phyloP scores from a whole-genome alignment of 2,797 vertebrate genomes.

The Cossypha polioptera region DNA sequence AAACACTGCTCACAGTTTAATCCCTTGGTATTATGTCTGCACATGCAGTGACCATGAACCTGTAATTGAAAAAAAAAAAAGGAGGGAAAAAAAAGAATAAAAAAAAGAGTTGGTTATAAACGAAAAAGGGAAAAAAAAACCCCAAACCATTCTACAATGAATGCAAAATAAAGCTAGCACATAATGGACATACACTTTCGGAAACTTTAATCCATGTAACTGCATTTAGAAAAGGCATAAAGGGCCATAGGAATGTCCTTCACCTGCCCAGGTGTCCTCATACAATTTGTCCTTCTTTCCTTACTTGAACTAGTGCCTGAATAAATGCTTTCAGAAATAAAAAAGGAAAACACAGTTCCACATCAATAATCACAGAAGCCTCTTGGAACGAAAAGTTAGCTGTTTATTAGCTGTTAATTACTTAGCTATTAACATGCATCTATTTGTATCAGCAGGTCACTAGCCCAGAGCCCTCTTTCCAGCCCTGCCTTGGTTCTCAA shows the following conservation, averaged over 20 bases:
- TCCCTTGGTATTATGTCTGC: conserved; percentile 94
- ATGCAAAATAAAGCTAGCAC: neutral
- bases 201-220: neutral
- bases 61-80: conserved; percentile 49
- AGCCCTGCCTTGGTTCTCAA: neutral
- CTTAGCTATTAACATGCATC: neutral
- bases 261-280: neutral
- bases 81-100: neutral
- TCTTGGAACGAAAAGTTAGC: neutral
- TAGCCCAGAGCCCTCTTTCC: neutral
- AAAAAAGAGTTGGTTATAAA: neutral
- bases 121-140: neutral
- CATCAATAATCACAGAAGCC: neutral
- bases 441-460: neutral
- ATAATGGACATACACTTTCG: neutral
- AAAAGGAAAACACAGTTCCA: neutral
- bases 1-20: conserved; percentile 93
- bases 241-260: neutral
- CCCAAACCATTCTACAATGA: neutral
- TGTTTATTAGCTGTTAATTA: conserved; percentile 9
- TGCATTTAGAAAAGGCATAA: neutral
- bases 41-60: conserved; percentile 97
- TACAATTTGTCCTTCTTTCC: neutral
- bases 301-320: neutral
- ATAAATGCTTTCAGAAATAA: neutral